Percentiles rank a stretch among this genome's conserved stretches.
phyloP scores from a whole-genome alignment of 1,140 invertebrate species.

The Aplysia californica region DNA sequence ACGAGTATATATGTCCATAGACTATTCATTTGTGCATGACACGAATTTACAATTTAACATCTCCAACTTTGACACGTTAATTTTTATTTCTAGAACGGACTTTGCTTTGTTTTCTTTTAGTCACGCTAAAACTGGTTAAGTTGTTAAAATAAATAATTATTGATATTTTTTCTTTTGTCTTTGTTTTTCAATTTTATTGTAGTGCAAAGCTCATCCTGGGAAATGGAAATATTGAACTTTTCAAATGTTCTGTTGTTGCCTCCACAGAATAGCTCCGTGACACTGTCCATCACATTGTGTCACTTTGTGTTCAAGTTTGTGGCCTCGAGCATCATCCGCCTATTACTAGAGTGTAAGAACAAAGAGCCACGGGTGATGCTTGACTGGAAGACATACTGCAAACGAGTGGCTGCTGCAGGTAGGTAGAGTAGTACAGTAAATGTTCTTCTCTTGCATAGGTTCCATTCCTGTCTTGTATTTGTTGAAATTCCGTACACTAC shows the following conservation, averaged over 20 bases:
- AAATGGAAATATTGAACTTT: too few species aligned
- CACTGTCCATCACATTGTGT: constrained; percentile 56
- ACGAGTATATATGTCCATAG: too few species aligned
- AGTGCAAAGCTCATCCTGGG: too few species aligned
- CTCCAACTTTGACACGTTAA: too few species aligned
- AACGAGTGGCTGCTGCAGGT: constrained; percentile 55
- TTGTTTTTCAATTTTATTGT: too few species aligned
- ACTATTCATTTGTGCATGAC: too few species aligned
- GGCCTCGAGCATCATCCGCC: constrained; percentile 40
- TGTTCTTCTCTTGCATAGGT: background rate
- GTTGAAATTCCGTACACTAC: background rate
- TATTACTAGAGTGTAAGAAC: constrained; percentile 43
- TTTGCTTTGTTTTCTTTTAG: too few species aligned
- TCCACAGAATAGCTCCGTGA: constrained; percentile 53
- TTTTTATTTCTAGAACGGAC: too few species aligned
- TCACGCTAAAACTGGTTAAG: too few species aligned
- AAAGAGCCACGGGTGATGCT: constrained; percentile 41
- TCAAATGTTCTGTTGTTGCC: too few species aligned
- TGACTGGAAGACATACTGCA: constrained; percentile 47
- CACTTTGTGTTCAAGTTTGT: constrained; percentile 59
- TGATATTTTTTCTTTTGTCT: constrained; percentile 11
- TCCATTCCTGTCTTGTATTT: background rate
- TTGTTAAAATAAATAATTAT: too few species aligned
- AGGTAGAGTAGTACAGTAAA: background rate
- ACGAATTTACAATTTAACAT: too few species aligned